Evolutionary conservation across 2,797 vertebrate genomes (phyloP).

Genomic region (Prunella strophiata): DNA sequence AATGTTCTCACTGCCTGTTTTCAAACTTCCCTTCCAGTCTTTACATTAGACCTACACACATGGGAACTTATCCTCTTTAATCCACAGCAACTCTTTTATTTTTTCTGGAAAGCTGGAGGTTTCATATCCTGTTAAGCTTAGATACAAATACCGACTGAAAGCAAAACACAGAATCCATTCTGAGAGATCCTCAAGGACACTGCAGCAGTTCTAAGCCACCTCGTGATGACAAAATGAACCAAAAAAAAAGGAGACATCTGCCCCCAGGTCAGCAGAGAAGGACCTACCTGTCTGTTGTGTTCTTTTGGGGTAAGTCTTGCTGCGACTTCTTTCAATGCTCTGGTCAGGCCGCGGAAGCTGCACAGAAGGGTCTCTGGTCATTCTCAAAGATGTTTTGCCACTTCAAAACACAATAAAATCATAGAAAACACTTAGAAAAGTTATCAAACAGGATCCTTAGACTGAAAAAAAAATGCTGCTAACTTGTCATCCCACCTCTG

Average conservation of each 20-base stretch:
- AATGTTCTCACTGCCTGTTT: neutral
- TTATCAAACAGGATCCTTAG: neutral
- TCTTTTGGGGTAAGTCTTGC: conserved; percentile 89
- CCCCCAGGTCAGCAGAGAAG: neutral
- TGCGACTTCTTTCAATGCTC: conserved; percentile 82
- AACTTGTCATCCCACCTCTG: neutral
- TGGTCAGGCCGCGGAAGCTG: conserved; percentile 84
- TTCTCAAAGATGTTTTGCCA: conserved; percentile 82
- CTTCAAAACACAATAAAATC: conserved; percentile 65
- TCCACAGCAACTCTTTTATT: neutral
- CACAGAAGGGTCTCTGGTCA: conserved; percentile 82
- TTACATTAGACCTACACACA: neutral
- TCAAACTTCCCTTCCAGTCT: neutral
- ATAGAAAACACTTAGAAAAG: conserved; percentile 31
- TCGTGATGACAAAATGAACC: neutral
- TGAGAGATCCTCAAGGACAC: neutral
- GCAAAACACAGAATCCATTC: neutral
- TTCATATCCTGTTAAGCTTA: neutral
- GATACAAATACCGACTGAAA: neutral
- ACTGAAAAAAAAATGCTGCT: neutral
- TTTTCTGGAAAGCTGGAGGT: neutral
- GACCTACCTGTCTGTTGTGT: conserved; percentile 77
- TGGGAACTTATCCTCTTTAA: neutral
- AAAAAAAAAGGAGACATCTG: neutral
- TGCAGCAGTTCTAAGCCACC: neutral